Evolutionary conservation across 2,113 vertebrate genomes (phyloP), one percentile per base, ranked within the genome.

Genomic region (Micronycteris hirsuta): DNA sequence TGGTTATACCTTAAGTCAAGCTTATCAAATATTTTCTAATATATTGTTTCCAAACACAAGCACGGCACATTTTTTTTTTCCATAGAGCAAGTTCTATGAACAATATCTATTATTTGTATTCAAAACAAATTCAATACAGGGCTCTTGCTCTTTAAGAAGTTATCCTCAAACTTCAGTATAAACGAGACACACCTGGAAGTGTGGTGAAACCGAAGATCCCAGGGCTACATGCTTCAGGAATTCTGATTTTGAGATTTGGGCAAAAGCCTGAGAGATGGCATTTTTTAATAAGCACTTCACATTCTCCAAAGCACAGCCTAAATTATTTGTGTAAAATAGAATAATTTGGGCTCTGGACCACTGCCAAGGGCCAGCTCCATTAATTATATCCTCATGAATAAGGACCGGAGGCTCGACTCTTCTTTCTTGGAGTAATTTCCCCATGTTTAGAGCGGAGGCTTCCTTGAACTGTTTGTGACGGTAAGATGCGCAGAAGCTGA

Each of bases 1-100:
- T 49, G 68, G 41, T 93, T 91, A 33, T 94, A 93, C 95, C 95
- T 97, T 96, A 68, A 95, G 86, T 74, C 86, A 97, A 93, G 28
- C 52, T 94, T 93, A 97, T 91, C 86, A 86, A 96, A 86, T 77
- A 91, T 78, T 89, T 93, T 94, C 31, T 94, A 91, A 95, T 70
- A 73, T 76, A 71, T 56, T 38, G 31, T 86, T 93, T 96, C 74
- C 61, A 91, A 91, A 56, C 54, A 77, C 28, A 73, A 63, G 24
- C 38, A 93, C 63, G 93, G 47, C 47, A 70, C 3, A 56, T 41
- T 85, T 86, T 94, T 33, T 22, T 52, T 19, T 4, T 8, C 36
- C 36, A 38, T 2, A 56, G 20, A 83, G 36, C n/a, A 91, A 95
- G 38, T 63, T 43, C n/a, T 85, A 41, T 47, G 56, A 45, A 52